Evolutionary conservation across 2,888 invertebrate genomes (phyloP), one percentile per base, ranked within the genome.

Genomic region (Amphipoea lucens): DNA sequence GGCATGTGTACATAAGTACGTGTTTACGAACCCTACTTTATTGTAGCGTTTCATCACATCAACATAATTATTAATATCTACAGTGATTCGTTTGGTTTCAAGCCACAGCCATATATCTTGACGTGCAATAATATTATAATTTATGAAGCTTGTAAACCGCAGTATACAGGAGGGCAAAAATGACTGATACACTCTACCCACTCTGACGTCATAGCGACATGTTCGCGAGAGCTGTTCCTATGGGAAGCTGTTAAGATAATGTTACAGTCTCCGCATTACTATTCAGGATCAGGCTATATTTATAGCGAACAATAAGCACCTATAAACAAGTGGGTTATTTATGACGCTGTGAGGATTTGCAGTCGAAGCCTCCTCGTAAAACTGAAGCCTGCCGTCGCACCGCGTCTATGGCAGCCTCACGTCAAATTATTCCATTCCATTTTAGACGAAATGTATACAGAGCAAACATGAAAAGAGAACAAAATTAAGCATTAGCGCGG

Each of bases 401-500:
- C 72, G 63, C 94, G 95, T 92, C 95, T 90, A 94, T 92, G 93
- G 90, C 93, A 90, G 93, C 92, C 92, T 93, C 93, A 93, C 95
- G 92, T 94, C 94, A 94, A 95, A 95, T 96, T 95, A 95, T 96
- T 95, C 95, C 94, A 94, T 95, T 94, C 94, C 95, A 94, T 95
- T 96, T 95, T 96, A 96, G 95, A 95, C 95, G 95, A 94, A 95
- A 96, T 95, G 94, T 96, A 95, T 95, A 96, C 96, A 95, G 95
- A 96, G 94, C 95, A 95, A 96, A 96, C 96, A 96, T 96, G 96
- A 95, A 96, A 96, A 96, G 95, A 95, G 96, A 96, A 95, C 95
- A 94, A 96, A 96, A 96, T 96, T 95, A 96, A 95, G 95, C 94
- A 94, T 95, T 94, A 94, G 90, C 87, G 86, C 70, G 87, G 83